These are phyloP conservation scores for Corythaeola cristata DNA, from an alignment of 2,113 vertebrate species.

Conservation along the genomic window DNA sequence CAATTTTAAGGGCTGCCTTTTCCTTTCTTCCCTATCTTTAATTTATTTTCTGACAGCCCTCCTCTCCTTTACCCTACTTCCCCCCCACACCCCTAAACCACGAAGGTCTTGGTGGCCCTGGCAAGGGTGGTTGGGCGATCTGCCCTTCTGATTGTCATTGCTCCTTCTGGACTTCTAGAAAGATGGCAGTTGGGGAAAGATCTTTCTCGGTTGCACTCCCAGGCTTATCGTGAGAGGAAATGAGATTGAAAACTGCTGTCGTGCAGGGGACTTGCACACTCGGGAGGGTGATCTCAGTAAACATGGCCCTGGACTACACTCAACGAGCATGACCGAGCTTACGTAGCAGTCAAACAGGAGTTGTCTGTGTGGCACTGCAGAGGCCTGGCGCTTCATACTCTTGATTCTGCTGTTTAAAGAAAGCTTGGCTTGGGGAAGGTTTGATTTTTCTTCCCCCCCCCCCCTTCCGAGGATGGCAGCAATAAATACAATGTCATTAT, in stretches of 20 bases:
- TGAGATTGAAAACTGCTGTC: not conserved
- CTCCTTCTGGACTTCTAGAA: not conserved
- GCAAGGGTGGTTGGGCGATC: not conserved
- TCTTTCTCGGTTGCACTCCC: not conserved
- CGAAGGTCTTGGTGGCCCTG: not conserved
- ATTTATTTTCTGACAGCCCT: not conserved
- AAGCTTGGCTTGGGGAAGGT: not conserved
- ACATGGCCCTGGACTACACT: not conserved
- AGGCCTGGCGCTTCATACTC: not conserved
- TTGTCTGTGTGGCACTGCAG: not conserved
- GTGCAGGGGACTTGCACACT: not conserved
- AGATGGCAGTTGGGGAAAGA: not conserved
- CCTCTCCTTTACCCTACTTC: too few species aligned
- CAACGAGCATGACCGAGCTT: not conserved
- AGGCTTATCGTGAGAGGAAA: not conserved
- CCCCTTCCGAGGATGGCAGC: not conserved
- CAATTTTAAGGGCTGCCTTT: not conserved
- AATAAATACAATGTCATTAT: not conserved
- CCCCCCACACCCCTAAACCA: not conserved
- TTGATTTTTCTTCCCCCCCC: not conserved
- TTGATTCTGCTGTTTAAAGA: not conserved
- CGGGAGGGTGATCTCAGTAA: not conserved
- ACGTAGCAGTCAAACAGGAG: not conserved
- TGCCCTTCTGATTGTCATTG: constrained; percentile 35
- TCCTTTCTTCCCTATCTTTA: too few species aligned